These are phyloP conservation scores for Temnothorax longispinosus DNA, from an alignment of 1,140 invertebrate species.

Conservation along the genomic window DNA sequence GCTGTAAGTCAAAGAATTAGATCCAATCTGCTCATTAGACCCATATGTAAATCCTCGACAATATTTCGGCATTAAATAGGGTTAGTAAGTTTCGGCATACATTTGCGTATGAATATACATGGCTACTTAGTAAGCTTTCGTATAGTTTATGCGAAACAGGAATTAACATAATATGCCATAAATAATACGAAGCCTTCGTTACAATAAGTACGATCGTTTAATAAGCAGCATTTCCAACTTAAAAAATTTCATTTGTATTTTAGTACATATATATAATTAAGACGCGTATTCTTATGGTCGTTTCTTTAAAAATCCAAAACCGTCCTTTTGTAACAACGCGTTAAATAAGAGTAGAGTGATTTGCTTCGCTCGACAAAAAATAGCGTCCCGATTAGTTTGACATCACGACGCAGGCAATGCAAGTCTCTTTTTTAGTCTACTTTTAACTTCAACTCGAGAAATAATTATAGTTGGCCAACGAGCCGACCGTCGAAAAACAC, in stretches of 20 bases:
- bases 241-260: background rate
- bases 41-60: constrained; percentile 23
- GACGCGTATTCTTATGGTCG: background rate
- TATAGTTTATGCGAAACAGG: constrained; percentile 43
- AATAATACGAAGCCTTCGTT: background rate
- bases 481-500: background rate
- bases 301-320: background rate
- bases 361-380: background rate
- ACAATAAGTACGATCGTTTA: background rate
- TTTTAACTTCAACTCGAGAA: background rate
- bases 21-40: constrained; percentile 22
- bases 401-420: background rate
- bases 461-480: background rate
- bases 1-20: constrained; percentile 29
- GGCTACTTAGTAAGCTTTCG: constrained; percentile 21
- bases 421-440: background rate
- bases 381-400: background rate
- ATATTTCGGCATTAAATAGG: constrained; percentile 44
- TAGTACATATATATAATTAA: background rate
- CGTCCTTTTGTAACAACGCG: background rate
- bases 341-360: background rate
- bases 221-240: background rate
- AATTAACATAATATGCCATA: constrained; percentile 26
- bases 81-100: constrained; percentile 42
- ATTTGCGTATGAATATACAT: constrained; percentile 22